These are phyloP conservation scores for Dasyprocta punctata DNA, from an alignment of 2,113 vertebrate species.

Conservation along the genomic window DNA sequence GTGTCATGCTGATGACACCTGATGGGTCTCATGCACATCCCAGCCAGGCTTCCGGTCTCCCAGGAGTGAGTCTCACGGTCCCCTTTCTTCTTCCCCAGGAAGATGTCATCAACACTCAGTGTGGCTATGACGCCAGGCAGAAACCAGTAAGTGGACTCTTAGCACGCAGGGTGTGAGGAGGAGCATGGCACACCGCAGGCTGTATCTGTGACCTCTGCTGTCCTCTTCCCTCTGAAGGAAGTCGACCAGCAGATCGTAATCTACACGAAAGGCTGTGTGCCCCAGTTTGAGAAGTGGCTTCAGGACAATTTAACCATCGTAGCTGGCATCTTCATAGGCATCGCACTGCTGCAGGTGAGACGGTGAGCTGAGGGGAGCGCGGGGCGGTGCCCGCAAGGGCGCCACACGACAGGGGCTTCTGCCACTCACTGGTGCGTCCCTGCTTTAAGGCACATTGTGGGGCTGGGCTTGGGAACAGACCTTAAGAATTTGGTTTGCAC, in stretches of 20 bases:
- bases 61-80: constrained; percentile 16
- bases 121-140: constrained; percentile 96
- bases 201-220: constrained; percentile 69
- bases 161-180: not conserved
- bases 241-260: constrained; percentile 96
- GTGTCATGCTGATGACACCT: not conserved
- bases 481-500: not conserved
- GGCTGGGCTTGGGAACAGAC: not conserved
- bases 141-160: constrained; percentile 91
- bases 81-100: constrained; percentile 87
- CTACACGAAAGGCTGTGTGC: constrained; percentile 97
- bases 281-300: constrained; percentile 99
- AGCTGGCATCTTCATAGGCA: constrained; percentile 97
- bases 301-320: constrained; percentile 98
- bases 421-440: not conserved
- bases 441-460: not conserved
- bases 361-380: rapidly evolving
- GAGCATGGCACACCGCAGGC: not conserved
- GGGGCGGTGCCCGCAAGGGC: not conserved
- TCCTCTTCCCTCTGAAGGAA: constrained; percentile 87
- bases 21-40: not conserved
- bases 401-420: not conserved
- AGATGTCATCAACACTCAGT: constrained; percentile 99
- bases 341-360: constrained; percentile 95
- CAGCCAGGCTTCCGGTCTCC: not conserved